phyloP scores from a whole-genome alignment of 1,140 invertebrate genomes.

The Pseudomyrmex sp. region DNA sequence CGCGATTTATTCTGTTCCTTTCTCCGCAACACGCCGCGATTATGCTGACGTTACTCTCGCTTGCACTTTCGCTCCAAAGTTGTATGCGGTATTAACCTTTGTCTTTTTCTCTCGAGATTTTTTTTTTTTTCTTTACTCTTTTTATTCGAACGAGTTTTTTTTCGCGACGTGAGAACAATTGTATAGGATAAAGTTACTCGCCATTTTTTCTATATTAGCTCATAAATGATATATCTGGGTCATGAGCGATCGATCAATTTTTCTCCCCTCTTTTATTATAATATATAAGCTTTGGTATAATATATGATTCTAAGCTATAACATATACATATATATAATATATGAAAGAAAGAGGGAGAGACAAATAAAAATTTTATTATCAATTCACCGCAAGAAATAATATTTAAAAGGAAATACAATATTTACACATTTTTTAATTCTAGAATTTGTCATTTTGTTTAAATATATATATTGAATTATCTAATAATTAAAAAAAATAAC shows the following conservation, averaged over 20 bases:
- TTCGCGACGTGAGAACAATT: neutral
- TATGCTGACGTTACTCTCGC: constrained; percentile 35
- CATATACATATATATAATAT: too few relatives aligned
- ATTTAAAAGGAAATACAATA: too few relatives aligned
- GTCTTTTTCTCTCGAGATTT: neutral
- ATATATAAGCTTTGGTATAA: neutral
- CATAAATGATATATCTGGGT: neutral
- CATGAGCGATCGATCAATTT: constrained; percentile 11
- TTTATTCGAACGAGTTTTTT: neutral
- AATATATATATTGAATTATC: too few relatives aligned
- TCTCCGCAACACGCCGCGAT: neutral
- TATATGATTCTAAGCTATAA: neutral
- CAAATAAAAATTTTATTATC: too few relatives aligned
- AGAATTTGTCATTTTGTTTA: too few relatives aligned
- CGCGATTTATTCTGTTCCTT: constrained; percentile 52
- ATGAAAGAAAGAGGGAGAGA: too few relatives aligned
- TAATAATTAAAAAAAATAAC: too few relatives aligned
- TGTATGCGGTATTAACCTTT: constrained; percentile 14
- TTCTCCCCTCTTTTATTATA: neutral
- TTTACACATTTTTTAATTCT: too few relatives aligned
- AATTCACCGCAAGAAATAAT: too few relatives aligned
- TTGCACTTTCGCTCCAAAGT: constrained; percentile 57
- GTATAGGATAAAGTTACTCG: neutral
- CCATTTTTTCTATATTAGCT: constrained; percentile 10
- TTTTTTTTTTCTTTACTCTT: neutral